Percentiles rank a stretch among this genome's conserved stretches.
phyloP scores from a whole-genome alignment of 1,140 invertebrate genomes.

The Trachymyrmex septentrionalis region DNA sequence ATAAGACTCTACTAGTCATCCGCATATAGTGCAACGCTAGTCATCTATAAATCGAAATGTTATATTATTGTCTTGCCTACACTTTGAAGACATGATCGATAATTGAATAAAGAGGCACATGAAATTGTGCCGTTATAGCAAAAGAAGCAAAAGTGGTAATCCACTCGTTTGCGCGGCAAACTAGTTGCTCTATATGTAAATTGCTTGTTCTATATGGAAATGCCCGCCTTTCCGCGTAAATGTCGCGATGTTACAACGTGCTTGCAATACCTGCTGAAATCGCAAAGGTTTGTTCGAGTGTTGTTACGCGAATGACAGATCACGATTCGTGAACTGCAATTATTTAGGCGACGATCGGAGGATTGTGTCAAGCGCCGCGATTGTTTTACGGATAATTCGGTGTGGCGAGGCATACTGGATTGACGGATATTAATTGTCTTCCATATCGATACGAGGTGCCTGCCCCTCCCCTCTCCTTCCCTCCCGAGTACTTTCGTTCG shows the following conservation, averaged over 20 bases:
- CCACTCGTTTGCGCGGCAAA: constrained; percentile 60
- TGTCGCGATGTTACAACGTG: constrained; percentile 57
- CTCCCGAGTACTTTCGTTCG: not conserved
- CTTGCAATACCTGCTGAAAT: constrained; percentile 50
- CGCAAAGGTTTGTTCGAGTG: constrained; percentile 11
- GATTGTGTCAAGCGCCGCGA: constrained; percentile 37
- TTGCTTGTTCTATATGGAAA: constrained; percentile 69
- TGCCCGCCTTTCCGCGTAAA: constrained; percentile 56
- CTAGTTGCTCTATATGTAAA: constrained; percentile 70
- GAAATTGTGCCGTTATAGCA: constrained; percentile 43
- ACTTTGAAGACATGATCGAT: constrained; percentile 29
- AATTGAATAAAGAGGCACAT: constrained; percentile 53
- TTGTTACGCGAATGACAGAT: not conserved
- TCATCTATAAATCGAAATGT: not conserved
- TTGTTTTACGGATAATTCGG: constrained; percentile 17
- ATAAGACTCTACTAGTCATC: not conserved
- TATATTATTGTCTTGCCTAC: constrained; percentile 5
- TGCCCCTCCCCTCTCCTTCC: not conserved
- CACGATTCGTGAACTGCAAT: constrained; percentile 41
- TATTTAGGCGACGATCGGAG: constrained; percentile 54
- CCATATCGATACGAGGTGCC: constrained; percentile 39
- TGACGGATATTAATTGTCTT: constrained; percentile 73
- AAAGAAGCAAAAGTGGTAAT: constrained; percentile 58
- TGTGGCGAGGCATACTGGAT: not conserved
- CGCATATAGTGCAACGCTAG: too few relatives aligned